Percentiles rank a stretch among this genome's conserved stretches.
Evolutionary conservation across 2,797 vertebrate genomes (phyloP).

Genomic region (Sebastes taczanowskii): DNA sequence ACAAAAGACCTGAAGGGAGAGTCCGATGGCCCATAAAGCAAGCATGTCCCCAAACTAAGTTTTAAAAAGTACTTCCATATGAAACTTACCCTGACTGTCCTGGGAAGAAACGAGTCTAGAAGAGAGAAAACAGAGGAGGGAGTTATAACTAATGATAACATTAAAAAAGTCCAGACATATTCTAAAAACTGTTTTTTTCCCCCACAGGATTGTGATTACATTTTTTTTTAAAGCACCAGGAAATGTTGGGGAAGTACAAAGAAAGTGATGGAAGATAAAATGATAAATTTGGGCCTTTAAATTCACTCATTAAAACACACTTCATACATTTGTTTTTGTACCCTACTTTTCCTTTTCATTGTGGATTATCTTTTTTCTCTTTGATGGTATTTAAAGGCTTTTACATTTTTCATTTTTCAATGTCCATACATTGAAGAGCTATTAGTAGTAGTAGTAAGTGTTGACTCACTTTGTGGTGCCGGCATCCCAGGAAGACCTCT

Average conservation of each 20-base stretch:
- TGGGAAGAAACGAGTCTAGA: slow-evolving; percentile 38
- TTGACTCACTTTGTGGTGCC: slow-evolving; percentile 72
- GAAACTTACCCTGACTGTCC: slow-evolving; percentile 64
- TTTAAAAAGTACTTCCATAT: background rate
- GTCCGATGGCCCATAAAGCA: background rate
- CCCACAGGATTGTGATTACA: too few relatives aligned
- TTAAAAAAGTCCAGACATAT: too few relatives aligned
- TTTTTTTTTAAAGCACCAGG: too few relatives aligned
- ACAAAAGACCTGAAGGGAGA: background rate
- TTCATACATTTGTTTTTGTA: background rate
- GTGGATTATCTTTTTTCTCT: background rate
- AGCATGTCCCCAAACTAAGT: background rate
- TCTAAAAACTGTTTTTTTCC: too few relatives aligned
- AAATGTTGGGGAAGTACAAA: background rate
- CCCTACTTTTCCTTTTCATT: background rate
- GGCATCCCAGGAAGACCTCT: slow-evolving; percentile 87
- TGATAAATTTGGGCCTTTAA: background rate
- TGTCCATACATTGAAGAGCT: background rate
- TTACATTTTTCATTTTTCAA: background rate
- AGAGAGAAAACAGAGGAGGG: slow-evolving; percentile 5
- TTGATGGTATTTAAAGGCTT: background rate
- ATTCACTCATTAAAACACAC: background rate
- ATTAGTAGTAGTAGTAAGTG: too few relatives aligned
- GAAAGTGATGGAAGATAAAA: background rate
- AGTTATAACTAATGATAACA: background rate